Base-by-base conservation (phyloP, 2,797 vertebrate genomes). In the Danio aesculapii region DNA sequence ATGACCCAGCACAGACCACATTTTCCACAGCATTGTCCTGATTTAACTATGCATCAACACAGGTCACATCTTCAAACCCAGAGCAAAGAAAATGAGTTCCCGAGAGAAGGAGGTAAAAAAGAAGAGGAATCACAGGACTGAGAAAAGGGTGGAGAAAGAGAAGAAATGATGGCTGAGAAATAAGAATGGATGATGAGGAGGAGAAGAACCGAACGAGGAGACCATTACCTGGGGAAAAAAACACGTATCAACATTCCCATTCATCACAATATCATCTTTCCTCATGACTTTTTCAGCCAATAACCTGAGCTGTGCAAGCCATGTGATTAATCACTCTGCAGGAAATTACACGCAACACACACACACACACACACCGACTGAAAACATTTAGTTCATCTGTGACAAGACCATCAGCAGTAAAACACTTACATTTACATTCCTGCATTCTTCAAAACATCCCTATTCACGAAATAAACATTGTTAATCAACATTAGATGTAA, bases 301-400 rank as follows among this genome's bases (percentile, higher is more conserved):
- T 69, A 69, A 52, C 67, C 21, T 52, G 47, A 52, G 49, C 47
- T 52, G 67, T 69, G 39, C 49, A 50, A 68, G 67, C 21, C 67
- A 52, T 69, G 21, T 39, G 49, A 69, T 52, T 52, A 52, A 69
- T 69, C 47, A n/a, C 21, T 52, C 21, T 52, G 13, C 2, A 50
- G 21, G 46, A 6, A 69, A 50, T 39, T 16, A 52, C 13, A 69
- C n/a, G 53, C n/a, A 30, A 30, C 30, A 30, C 30, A 30, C 30
- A 30, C 30, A 30, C 30, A 30, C 30, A 30, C 30, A 30, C 30
- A 30, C 30, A n/a, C n/a, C n/a, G n/a, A n/a, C n/a, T n/a, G n/a
- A n/a, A 67, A 30, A 7, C 30, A 8, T 64, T 46, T 44, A 17
- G 6, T 19, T 66, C 17, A 67, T 12, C 44, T 19, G 63, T 46